Evolutionary conservation across 2,113 vertebrate species (phyloP).

Genomic region (Ginglymostoma cirratum): DNA sequence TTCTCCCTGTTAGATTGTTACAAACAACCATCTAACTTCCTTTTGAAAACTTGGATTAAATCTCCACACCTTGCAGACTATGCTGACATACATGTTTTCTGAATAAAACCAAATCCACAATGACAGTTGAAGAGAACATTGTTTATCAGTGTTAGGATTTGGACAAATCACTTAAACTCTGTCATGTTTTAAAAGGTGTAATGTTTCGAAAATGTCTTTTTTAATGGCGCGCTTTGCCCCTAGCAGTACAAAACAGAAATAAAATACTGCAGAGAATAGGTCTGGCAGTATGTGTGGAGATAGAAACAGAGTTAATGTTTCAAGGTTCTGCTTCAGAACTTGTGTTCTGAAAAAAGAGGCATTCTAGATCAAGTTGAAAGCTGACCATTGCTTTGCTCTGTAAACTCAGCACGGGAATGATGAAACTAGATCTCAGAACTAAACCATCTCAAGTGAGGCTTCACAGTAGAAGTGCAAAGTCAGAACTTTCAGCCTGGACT

Average conservation of each 20-base stretch:
- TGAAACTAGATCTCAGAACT: neutral
- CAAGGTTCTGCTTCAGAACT: no score
- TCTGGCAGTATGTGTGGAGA: no score
- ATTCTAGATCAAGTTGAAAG: no score
- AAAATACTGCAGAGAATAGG: no score
- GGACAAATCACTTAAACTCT: neutral
- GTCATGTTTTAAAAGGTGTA: neutral
- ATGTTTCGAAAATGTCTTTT: neutral
- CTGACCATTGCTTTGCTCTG: neutral
- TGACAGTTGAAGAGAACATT: neutral
- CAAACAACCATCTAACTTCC: no score
- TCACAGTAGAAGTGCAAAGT: neutral
- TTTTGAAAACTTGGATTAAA: no score
- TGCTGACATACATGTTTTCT: no score
- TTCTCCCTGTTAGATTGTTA: no score
- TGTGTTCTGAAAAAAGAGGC: neutral
- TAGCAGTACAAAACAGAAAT: neutral
- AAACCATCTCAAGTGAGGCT: no score
- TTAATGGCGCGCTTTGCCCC: neutral
- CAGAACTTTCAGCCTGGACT: neutral
- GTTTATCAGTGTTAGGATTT: neutral
- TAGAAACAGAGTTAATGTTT: no score
- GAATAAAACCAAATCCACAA: neutral
- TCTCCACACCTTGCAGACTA: no score
- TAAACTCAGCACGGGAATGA: neutral